Evolutionary conservation across 35 echinoderm and acorn worm genomes (phyloP), one percentile per base, ranked within the genome.

Genomic region (Stichopus chloronotus): DNA sequence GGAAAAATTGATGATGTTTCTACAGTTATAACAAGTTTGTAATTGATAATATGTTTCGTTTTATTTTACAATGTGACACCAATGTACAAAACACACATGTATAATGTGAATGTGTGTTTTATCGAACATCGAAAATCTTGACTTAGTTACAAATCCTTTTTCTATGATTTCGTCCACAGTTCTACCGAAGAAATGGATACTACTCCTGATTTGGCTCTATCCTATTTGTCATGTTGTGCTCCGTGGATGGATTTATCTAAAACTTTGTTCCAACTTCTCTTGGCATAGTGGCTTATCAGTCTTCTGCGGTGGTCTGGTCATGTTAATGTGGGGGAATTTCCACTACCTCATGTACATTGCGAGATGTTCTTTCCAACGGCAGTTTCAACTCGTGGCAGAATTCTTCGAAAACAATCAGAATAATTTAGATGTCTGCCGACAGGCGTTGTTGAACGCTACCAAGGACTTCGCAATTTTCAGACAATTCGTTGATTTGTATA

Each of bases 211-310:
- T 19, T 89, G 71, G 17, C 17, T 30, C 14, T 43, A 9, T n/a
- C 52, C 57, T 12, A 14, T 72, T 4, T 89, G 25, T 72, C 57
- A 71, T 12, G 60, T 89, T 17, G 57, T 21, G 5, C 52, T 63
- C 7, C 87, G 87, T 7, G 87, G 87, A 19, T 71, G 21, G 87
- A 89, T 89, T 30, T 89, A 89, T 14, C 14, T n/a, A 24, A 25
- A 25, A 4, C 87, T 89, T 53, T 89, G 87, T 59, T 14, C 6
- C 9, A 55, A 61, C 17, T 89, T 89, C 52, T 89, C 87, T 4
- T 89, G 57, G 57, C 87, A 89, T 43, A 89, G 87, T 52, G 87
- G 87, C 10, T 11, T 89, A 23, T 89, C 87, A 13, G 87, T 89
- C 21, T 89, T 89, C 59, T 89, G 60, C 21, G 87, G 87, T 60